Percentiles rank a stretch among this genome's conserved stretches.
These are phyloP conservation scores for Mormyrops boulengeri DNA, from an alignment of 2,797 vertebrate genomes.

Conservation along the genomic window DNA sequence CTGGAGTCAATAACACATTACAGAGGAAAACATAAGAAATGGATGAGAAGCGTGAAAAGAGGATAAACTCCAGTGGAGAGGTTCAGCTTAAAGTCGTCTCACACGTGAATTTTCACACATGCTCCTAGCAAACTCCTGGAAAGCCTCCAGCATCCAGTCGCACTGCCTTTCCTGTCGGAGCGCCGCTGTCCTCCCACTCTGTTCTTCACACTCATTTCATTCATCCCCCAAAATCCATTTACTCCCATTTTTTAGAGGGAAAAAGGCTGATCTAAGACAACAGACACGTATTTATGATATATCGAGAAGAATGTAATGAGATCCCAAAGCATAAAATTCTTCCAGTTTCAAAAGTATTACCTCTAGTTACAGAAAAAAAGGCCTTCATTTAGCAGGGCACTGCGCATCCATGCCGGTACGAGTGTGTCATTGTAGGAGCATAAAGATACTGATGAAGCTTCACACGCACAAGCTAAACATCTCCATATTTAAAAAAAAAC, in stretches of 20 bases:
- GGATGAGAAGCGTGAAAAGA: slow-evolving; percentile 20
- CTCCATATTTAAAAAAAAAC: slow-evolving; percentile 49
- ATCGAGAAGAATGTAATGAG: slow-evolving; percentile 43
- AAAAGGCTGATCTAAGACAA: slow-evolving; percentile 42
- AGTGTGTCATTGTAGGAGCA: slow-evolving; percentile 46
- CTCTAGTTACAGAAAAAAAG: slow-evolving; percentile 33
- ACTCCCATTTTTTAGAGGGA: slow-evolving; percentile 32
- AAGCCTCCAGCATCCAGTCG: not conserved
- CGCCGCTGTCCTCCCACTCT: slow-evolving; percentile 17
- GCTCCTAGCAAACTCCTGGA: slow-evolving; percentile 33
- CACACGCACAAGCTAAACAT: slow-evolving; percentile 54
- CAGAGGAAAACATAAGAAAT: slow-evolving; percentile 24
- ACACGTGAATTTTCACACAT: slow-evolving; percentile 41
- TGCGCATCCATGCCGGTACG: not conserved
- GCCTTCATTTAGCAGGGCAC: slow-evolving; percentile 34
- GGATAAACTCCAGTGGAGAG: slow-evolving; percentile 23
- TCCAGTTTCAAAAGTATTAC: slow-evolving; percentile 54
- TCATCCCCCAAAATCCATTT: slow-evolving; percentile 42
- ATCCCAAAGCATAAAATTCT: slow-evolving; percentile 55
- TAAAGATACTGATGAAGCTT: slow-evolving; percentile 35
- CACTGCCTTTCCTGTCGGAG: slow-evolving; percentile 26
- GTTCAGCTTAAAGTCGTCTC: slow-evolving; percentile 33
- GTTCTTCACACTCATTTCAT: slow-evolving; percentile 43
- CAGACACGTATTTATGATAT: slow-evolving; percentile 58
- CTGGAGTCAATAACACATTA: slow-evolving; percentile 30